Evolutionary conservation across 2,113 vertebrate species (phyloP).

Genomic region (Melierax canorus): DNA sequence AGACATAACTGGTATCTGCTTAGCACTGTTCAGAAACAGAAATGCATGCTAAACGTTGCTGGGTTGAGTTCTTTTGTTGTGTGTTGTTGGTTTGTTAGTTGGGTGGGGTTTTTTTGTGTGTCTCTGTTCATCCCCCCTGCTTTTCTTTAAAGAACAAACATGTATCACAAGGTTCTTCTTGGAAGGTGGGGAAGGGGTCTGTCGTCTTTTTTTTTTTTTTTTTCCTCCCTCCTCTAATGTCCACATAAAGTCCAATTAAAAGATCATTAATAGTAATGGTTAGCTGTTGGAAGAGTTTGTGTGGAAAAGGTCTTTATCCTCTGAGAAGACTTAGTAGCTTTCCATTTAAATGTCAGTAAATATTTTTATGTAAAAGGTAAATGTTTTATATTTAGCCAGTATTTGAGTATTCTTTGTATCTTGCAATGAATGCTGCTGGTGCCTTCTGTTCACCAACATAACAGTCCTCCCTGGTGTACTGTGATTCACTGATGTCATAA

Average conservation of each 20-base stretch:
- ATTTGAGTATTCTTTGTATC: neutral
- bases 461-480: neutral
- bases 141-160: neutral
- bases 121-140: neutral
- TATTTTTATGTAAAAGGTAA: neutral
- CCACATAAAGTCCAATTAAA: neutral
- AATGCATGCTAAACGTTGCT: neutral
- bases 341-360: neutral
- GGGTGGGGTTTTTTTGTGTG: fast-evolving
- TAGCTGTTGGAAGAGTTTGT: neutral
- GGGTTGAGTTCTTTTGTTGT: neutral
- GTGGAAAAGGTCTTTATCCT: neutral
- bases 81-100: neutral
- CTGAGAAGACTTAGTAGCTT: neutral
- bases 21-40: neutral
- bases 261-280: neutral
- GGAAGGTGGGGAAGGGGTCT: neutral
- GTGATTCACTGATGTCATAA: neutral
- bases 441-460: neutral
- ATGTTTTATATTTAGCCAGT: neutral
- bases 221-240: neutral
- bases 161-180: neutral
- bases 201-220: too few relatives aligned
- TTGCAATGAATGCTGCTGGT: neutral
- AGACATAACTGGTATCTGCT: neutral